Base-by-base conservation (phyloP, 2,113 vertebrate species). In the Candoia aspera region DNA sequence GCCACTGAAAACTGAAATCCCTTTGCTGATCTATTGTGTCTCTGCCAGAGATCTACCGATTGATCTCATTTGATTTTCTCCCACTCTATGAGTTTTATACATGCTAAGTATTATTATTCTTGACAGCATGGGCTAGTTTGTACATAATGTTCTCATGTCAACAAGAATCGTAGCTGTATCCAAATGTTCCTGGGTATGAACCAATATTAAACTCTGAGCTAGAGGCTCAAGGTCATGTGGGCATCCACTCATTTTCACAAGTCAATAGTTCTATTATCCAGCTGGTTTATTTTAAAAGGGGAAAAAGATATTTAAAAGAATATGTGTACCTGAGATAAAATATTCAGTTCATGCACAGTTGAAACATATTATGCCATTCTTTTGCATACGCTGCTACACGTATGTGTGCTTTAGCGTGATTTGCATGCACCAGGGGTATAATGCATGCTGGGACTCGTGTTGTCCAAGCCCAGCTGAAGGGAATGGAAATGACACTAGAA, bases 401-500 rank as follows among this genome's bases (percentile, higher is more conserved):
- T 13, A 26, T 83, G 89, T 42, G 29, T 64, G 21, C 11, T 33
- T 19, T 2, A 55, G 46, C 19, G 37, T 26, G 42, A 23, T 91
- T 10, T 53, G 42, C 57, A 42, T 42, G 24, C 57, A n/a, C 42
- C 11, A 54, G 13, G 53, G 53, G 21, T 37, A 58, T 23, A 90
- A 90, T 55, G 68, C n/a, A 64, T 49, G 55, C 15, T 57, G n/a
- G 64, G n/a, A 55, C 11, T 57, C 42, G 1, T 89, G 29, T 54
- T 53, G 88, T 68, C 19, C 64, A 55, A 57, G n/a, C n/a, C 12
- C n/a, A 89, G 33, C 29, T 64, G 59, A 62, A 86, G 53, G 29
- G n/a, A 84, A 89, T 89, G 19, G 91, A 84, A 54, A 24, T 29
- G 60, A 46, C n/a, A 62, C 13, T 42, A 29, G n/a, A 88, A 92